Evolutionary conservation across 2,888 invertebrate species (phyloP).

Genomic region (Willowsia nigromaculata): DNA sequence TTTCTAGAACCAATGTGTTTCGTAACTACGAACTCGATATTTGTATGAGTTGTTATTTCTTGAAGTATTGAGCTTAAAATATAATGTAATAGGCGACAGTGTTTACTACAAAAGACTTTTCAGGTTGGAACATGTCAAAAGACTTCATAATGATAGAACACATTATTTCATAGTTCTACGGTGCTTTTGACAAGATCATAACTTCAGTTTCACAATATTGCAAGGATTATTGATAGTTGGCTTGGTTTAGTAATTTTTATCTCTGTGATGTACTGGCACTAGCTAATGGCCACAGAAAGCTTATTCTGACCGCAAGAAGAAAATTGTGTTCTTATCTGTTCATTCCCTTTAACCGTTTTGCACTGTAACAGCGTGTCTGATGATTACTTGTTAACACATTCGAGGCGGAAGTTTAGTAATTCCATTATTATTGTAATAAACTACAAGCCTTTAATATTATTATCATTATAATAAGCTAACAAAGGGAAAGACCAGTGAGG

Average conservation of each 20-base stretch:
- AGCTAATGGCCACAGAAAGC: slow-evolving; percentile 28
- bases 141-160: neutral
- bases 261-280: neutral
- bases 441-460: neutral
- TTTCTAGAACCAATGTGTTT: no score
- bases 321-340: slow-evolving; percentile 9
- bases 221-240: neutral
- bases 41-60: no score
- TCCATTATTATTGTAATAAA: neutral
- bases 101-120: no score
- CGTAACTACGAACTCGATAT: no score
- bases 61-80: no score
- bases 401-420: neutral
- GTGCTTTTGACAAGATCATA: neutral
- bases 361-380: neutral
- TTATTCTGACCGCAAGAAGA: neutral
- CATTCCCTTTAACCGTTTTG: no score
- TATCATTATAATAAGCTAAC: neutral
- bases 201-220: slow-evolving; percentile 27
- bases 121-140: no score
- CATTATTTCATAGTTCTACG: neutral
- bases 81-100: no score
- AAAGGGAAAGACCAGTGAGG: neutral
- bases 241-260: neutral
- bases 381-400: neutral